Percentiles rank a stretch among this genome's conserved stretches.
Conservation (phyloP, 1,140 invertebrate genomes). For the Ceratitis capitata region DNA sequence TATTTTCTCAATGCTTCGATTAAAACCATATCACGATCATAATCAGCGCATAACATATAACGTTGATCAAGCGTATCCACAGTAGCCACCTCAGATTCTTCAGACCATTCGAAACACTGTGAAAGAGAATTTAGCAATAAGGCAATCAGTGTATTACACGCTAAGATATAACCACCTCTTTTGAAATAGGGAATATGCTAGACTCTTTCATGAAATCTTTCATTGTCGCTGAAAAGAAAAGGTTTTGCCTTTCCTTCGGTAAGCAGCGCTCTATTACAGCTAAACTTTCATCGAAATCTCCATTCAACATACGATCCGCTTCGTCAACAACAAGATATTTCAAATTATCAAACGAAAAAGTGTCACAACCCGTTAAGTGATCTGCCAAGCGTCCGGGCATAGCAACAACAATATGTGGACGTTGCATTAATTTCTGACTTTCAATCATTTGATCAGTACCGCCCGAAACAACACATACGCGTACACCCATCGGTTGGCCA, state of each 20-base stretch:
- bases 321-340: constrained; percentile 92
- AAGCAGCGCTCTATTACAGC: constrained; percentile 83
- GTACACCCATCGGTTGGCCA: constrained; percentile 85
- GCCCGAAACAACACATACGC: constrained; percentile 86
- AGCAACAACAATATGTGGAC: constrained; percentile 93
- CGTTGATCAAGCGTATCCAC: constrained; percentile 89
- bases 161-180: constrained; percentile 50
- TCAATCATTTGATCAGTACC: constrained; percentile 94
- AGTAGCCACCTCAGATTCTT: constrained; percentile 76
- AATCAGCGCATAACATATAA: constrained; percentile 88
- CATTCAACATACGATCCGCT: constrained; percentile 86
- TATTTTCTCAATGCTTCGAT: constrained; percentile 88
- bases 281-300: constrained; percentile 83
- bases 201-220: constrained; percentile 76
- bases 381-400: constrained; percentile 92
- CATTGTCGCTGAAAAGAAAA: constrained; percentile 97
- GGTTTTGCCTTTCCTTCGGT: constrained; percentile 82
- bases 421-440: constrained; percentile 83
- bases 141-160: not conserved
- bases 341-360: constrained; percentile 82
- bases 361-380: constrained; percentile 85
- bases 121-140: not conserved
- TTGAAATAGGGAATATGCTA: constrained; percentile 60
- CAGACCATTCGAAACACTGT: constrained; percentile 70
- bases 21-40: constrained; percentile 93